Evolutionary conservation across 2,888 invertebrate genomes (phyloP).

Genomic region (Autographa gamma): DNA sequence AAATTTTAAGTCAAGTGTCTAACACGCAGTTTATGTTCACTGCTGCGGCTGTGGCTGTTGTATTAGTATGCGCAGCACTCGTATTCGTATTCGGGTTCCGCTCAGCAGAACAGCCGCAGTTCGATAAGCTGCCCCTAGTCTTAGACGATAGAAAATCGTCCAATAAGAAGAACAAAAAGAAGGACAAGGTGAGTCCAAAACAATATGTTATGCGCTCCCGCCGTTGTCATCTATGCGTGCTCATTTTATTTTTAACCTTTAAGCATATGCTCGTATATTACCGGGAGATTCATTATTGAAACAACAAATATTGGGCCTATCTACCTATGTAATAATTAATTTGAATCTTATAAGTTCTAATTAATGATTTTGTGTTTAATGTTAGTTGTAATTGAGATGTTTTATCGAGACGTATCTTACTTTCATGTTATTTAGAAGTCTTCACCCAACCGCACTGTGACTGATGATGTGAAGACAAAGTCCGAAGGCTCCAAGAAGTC

Average conservation of each 20-base stretch:
- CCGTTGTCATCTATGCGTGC: slow-evolving; percentile 73
- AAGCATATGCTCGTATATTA: slow-evolving; percentile 77
- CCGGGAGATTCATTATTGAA: slow-evolving; percentile 64
- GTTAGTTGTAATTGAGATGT: not conserved
- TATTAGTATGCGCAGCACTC: slow-evolving; percentile 92
- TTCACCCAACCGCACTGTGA: slow-evolving; percentile 90
- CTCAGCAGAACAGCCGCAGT: slow-evolving; percentile 94
- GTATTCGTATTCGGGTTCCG: slow-evolving; percentile 94
- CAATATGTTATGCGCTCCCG: slow-evolving; percentile 66
- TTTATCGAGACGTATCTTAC: not conserved
- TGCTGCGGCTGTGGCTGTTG: slow-evolving; percentile 89
- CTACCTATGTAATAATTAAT: slow-evolving; percentile 15
- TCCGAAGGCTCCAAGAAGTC: slow-evolving; percentile 90
- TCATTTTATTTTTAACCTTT: slow-evolving; percentile 87
- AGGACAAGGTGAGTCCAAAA: slow-evolving; percentile 90
- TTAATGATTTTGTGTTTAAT: slow-evolving; percentile 31
- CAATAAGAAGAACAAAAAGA: slow-evolving; percentile 91
- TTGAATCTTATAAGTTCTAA: slow-evolving; percentile 38
- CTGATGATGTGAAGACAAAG: slow-evolving; percentile 88
- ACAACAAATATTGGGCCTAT: slow-evolving; percentile 21
- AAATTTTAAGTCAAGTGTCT: slow-evolving; percentile 89
- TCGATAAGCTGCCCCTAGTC: slow-evolving; percentile 91
- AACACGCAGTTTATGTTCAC: slow-evolving; percentile 89
- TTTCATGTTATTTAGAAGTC: slow-evolving; percentile 84
- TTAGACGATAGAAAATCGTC: slow-evolving; percentile 91